Conservation (phyloP, 2,113 vertebrate species). For the Pampusana beccarii region DNA sequence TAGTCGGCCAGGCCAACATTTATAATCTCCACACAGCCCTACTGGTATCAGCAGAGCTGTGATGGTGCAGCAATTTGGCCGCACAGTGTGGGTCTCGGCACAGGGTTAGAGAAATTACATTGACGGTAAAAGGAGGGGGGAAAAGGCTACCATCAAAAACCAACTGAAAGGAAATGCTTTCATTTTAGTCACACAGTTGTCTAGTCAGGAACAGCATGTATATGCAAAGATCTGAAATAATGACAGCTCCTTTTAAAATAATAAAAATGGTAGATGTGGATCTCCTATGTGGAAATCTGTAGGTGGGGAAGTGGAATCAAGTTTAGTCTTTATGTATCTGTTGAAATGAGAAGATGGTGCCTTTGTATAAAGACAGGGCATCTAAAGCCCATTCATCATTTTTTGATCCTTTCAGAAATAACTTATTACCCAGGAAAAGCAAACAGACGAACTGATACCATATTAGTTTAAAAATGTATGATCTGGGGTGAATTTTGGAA, state of each 20-base stretch:
- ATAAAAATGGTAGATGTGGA: background rate
- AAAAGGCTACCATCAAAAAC: background rate
- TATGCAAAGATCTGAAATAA: background rate
- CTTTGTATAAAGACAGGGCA: background rate
- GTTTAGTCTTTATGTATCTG: background rate
- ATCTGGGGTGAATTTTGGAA: background rate
- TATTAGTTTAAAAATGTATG: background rate
- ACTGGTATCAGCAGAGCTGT: background rate
- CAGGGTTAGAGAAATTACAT: background rate
- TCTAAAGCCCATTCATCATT: background rate
- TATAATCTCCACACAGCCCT: background rate
- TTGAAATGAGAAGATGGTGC: background rate
- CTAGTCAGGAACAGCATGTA: background rate
- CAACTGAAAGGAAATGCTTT: background rate
- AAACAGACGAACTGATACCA: background rate
- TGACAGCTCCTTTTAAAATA: background rate
- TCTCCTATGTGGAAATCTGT: background rate
- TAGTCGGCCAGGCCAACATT: background rate
- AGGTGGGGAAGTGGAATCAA: background rate
- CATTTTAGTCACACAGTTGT: background rate
- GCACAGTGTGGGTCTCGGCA: background rate
- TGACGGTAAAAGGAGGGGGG: background rate
- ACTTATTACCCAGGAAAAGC: background rate
- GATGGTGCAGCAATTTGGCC: background rate
- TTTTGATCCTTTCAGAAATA: constrained; percentile 4